Conservation (phyloP, 2,113 vertebrate species). For the Platichthys flesus region DNA sequence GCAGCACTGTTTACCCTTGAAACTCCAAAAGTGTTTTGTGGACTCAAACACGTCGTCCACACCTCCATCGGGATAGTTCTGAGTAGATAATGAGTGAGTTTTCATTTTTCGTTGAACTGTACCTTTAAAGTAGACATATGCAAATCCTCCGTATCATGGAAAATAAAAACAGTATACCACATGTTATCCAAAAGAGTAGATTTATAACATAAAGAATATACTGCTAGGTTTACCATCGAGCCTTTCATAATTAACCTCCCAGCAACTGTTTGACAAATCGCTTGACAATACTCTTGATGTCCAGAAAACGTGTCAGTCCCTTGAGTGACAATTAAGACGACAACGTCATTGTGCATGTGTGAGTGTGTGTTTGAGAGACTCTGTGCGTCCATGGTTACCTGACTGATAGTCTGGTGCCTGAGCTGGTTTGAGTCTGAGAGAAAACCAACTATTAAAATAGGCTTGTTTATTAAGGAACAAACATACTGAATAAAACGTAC, state of each 20-base stretch:
- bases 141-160: too few relatives aligned
- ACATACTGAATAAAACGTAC: constrained; percentile 75
- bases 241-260: constrained; percentile 35
- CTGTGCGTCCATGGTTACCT: constrained; percentile 40
- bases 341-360: constrained; percentile 13
- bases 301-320: constrained; percentile 79
- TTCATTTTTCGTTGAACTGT: too few relatives aligned
- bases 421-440: constrained; percentile 34
- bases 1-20: too few relatives aligned
- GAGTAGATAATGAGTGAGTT: too few relatives aligned
- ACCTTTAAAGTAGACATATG: too few relatives aligned
- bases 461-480: constrained; percentile 75
- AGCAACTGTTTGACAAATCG: constrained; percentile 82
- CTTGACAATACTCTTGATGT: constrained; percentile 87
- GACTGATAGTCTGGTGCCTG: background rate
- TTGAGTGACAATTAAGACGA: constrained; percentile 50
- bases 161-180: too few relatives aligned
- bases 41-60: too few relatives aligned
- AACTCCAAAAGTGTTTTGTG: too few relatives aligned
- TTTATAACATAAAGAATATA: constrained; percentile 64
- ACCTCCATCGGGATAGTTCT: too few relatives aligned
- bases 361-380: constrained; percentile 20
- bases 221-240: constrained; percentile 55
- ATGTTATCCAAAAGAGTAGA: background rate
- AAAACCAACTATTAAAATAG: constrained; percentile 74